A percentile compares a stretch with the other conserved stretches of the same genome.
Evolutionary conservation across 2,888 invertebrate species (phyloP).

Genomic region (Caprella mutica): DNA sequence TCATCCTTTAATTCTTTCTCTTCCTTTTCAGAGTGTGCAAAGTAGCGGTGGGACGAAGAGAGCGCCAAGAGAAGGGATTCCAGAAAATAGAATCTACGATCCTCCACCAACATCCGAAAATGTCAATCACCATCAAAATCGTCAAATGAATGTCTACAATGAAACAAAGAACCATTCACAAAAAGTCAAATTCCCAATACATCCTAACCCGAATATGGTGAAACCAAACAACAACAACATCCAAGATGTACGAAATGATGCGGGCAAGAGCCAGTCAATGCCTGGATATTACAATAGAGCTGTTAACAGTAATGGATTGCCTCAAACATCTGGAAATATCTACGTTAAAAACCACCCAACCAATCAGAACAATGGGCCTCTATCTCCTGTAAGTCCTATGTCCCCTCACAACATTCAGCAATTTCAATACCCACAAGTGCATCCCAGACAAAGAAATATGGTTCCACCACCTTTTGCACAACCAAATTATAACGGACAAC

Average conservation of each 20-base stretch:
- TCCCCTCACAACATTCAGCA: neutral
- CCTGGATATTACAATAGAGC: conserved; percentile 22
- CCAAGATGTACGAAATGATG: neutral
- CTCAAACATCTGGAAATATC: too few relatives aligned
- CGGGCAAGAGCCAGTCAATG: conserved; percentile 20
- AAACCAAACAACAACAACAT: too few relatives aligned
- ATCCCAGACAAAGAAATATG: too few relatives aligned
- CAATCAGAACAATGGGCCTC: neutral
- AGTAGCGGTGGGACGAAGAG: conserved; percentile 20
- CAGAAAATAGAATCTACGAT: too few relatives aligned
- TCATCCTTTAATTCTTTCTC: neutral
- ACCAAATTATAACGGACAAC: too few relatives aligned
- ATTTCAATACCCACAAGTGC: neutral
- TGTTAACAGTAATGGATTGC: too few relatives aligned
- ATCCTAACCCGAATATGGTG: too few relatives aligned
- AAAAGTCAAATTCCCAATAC: too few relatives aligned
- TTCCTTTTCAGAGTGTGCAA: conserved; percentile 31
- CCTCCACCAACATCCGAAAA: neutral
- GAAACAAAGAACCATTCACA: too few relatives aligned
- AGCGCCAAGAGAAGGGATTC: conserved; percentile 20
- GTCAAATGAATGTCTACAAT: too few relatives aligned
- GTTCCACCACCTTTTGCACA: too few relatives aligned
- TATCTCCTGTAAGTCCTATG: neutral
- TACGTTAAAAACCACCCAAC: neutral
- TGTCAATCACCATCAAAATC: too few relatives aligned